These are phyloP conservation scores for Turdus rufiventris DNA, from an alignment of 2,113 vertebrate species.

Conservation along the genomic window DNA sequence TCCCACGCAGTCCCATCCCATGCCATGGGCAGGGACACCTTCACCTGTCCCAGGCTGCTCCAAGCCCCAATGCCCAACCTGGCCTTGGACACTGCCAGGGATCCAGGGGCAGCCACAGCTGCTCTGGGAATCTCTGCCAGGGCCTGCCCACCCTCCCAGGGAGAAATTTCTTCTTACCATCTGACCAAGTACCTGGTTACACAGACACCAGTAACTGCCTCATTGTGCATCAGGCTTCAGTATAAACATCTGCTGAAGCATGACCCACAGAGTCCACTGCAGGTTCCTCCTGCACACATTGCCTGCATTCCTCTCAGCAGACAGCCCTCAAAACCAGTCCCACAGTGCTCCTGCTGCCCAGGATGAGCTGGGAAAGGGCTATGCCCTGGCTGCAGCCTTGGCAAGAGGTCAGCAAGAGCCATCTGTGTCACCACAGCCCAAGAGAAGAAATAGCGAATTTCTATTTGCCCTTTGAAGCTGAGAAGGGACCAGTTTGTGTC, in stretches of 20 bases:
- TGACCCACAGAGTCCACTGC: not conserved
- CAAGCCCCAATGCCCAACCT: rapidly evolving
- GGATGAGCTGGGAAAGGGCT: not conserved
- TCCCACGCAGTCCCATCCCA: not conserved
- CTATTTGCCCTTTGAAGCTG: not conserved
- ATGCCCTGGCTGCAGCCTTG: not conserved
- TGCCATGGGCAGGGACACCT: not conserved
- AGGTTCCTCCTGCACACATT: not conserved
- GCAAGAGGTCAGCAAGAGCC: not conserved
- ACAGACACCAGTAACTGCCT: too few species aligned
- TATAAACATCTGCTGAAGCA: not conserved
- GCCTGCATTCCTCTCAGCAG: not conserved
- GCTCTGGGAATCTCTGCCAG: not conserved
- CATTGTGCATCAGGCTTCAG: not conserved
- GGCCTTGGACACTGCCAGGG: not conserved
- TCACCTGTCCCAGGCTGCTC: not conserved
- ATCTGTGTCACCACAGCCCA: not conserved
- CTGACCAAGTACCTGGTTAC: not conserved
- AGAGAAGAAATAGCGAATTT: not conserved
- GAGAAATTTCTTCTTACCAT: not conserved
- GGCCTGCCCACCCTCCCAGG: not conserved
- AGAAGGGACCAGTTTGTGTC: not conserved
- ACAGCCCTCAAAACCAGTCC: not conserved
- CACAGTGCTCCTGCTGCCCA: not conserved
- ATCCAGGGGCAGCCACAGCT: not conserved